These are phyloP conservation scores for Fringilla coelebs DNA, from an alignment of 2,797 vertebrate genomes.

Conservation along the genomic window DNA sequence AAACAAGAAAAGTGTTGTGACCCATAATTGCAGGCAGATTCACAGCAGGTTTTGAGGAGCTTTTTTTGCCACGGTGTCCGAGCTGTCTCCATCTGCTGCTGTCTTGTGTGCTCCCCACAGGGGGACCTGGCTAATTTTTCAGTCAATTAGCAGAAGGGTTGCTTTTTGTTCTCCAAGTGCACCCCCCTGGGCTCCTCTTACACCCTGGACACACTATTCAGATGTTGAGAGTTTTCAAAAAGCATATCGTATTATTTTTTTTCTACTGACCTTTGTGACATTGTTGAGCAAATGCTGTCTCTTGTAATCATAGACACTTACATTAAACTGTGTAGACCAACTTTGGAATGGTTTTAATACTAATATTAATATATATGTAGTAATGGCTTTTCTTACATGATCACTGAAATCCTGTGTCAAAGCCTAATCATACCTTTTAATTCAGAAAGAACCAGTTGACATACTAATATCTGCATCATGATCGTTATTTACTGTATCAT, in stretches of 20 bases:
- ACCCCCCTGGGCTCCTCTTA: conserved; percentile 86
- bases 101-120: conserved; percentile 86
- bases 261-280: conserved; percentile 88
- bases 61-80: conserved; percentile 83
- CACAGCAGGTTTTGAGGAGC: conserved; percentile 85
- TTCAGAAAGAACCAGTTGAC: neutral
- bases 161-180: conserved; percentile 90
- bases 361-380: neutral
- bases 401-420: neutral
- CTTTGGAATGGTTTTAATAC: conserved; percentile 19
- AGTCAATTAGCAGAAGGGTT: conserved; percentile 99
- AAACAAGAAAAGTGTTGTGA: conserved; percentile 88
- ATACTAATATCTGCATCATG: neutral
- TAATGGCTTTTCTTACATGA: neutral
- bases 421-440: neutral
- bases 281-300: conserved; percentile 85
- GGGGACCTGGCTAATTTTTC: conserved; percentile 94
- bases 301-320: conserved; percentile 76
- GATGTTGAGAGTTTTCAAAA: conserved; percentile 78
- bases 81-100: conserved; percentile 92
- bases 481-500: neutral
- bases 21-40: conserved; percentile 89
- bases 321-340: conserved; percentile 66
- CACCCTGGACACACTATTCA: conserved; percentile 73
- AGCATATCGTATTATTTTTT: conserved; percentile 79